Evolutionary conservation across 1,140 invertebrate species (phyloP).

Genomic region (Zaprionus ghesquierei): DNA sequence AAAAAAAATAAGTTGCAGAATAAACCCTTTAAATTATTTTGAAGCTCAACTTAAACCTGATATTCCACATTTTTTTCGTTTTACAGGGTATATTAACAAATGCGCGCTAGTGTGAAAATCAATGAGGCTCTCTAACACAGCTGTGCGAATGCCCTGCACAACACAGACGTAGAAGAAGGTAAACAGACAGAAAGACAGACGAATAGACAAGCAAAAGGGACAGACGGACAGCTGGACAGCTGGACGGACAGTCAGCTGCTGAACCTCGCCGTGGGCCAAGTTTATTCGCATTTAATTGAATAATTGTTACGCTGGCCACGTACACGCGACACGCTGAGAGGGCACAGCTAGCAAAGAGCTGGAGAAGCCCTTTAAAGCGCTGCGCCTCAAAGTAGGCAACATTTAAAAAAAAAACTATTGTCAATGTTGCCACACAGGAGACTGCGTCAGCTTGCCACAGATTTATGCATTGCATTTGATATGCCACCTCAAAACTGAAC

Average conservation of each 20-base stretch:
- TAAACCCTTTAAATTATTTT: no score
- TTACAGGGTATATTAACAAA: conserved; percentile 33
- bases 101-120: conserved; percentile 49
- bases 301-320: conserved; percentile 76
- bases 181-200: background rate
- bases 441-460: conserved; percentile 53
- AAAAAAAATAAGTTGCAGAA: no score
- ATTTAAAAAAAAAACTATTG: background rate
- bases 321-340: conserved; percentile 23
- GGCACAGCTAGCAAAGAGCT: background rate
- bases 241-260: conserved; percentile 3
- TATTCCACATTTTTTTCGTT: background rate
- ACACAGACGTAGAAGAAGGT: background rate
- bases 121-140: conserved; percentile 35
- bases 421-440: conserved; percentile 15
- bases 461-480: conserved; percentile 67
- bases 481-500: conserved; percentile 13
- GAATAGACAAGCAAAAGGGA: no score
- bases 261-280: conserved; percentile 42
- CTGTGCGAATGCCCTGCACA: conserved; percentile 11
- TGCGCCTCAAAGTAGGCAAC: conserved; percentile 46
- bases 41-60: no score
- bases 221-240: conserved; percentile 9
- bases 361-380: conserved; percentile 14
- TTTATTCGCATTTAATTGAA: conserved; percentile 81